Conservation (phyloP, 30 jellyfish, hydroid and myxozoan genomes). For the Calvadosia cruxmelitensis region DNA sequence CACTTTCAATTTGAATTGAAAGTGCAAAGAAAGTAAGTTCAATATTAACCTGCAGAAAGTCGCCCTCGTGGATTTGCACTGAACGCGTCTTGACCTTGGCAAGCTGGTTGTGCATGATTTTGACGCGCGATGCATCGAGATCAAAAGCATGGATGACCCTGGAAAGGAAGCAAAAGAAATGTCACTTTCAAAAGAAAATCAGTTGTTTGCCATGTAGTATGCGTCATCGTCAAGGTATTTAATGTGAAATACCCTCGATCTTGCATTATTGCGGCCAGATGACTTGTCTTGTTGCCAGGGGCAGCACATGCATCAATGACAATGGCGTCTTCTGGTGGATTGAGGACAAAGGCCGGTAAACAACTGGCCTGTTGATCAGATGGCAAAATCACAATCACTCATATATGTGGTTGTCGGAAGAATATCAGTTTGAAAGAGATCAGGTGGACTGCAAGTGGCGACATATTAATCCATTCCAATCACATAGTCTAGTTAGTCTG, state of each 20-base stretch:
- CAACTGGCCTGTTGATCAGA: slow-evolving; percentile 76
- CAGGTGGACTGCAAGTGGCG: no score
- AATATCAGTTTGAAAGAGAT: no score
- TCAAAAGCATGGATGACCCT: slow-evolving; percentile 65
- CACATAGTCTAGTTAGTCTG: no score
- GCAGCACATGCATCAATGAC: slow-evolving; percentile 98
- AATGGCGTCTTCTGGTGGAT: slow-evolving; percentile 39
- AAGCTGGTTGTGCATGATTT: slow-evolving; percentile 24
- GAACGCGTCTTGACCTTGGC: slow-evolving; percentile 27
- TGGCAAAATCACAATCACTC: no score
- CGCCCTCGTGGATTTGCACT: slow-evolving; percentile 47
- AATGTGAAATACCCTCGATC: slow-evolving; percentile 54
- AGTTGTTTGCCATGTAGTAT: neutral
- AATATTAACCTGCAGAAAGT: slow-evolving; percentile 70
- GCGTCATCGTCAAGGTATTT: neutral
- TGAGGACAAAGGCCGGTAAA: slow-evolving; percentile 66
- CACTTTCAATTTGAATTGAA: no score
- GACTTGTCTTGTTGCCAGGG: slow-evolving; percentile 92
- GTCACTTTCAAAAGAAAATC: no score
- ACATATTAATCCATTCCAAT: no score
- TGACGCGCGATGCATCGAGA: slow-evolving; percentile 44
- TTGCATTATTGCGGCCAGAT: slow-evolving; percentile 56
- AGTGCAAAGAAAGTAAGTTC: no score
- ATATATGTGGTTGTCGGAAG: no score
- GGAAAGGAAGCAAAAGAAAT: neutral